These are phyloP conservation scores for Alouatta palliata DNA, from an alignment of 2,113 vertebrate genomes.

Conservation along the genomic window DNA sequence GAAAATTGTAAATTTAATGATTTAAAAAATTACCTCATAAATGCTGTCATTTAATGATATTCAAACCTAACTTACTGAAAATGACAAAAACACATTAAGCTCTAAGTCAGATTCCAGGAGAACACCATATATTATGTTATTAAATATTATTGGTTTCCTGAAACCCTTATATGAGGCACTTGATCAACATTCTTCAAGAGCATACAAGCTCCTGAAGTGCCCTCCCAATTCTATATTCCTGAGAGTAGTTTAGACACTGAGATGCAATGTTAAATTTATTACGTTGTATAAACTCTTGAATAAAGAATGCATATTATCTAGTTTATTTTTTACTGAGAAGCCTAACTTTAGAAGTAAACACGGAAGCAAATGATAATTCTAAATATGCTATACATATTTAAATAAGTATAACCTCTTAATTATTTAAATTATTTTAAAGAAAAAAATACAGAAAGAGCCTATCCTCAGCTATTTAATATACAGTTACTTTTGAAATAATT, in stretches of 20 bases:
- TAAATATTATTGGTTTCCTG: neutral
- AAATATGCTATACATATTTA: neutral
- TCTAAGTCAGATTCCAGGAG: neutral
- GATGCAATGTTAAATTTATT: neutral
- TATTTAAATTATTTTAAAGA: neutral
- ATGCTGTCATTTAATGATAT: neutral
- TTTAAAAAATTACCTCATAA: slow-evolving; percentile 22
- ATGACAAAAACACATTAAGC: neutral
- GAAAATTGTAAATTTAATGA: slow-evolving; percentile 44
- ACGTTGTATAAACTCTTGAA: neutral
- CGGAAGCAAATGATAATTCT: neutral
- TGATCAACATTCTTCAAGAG: neutral
- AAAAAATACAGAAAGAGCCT: neutral
- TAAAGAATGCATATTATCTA: neutral
- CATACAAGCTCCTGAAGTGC: neutral
- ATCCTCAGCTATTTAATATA: neutral
- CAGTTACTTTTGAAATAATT: neutral
- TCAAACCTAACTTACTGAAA: neutral
- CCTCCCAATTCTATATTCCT: neutral
- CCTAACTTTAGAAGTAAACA: neutral
- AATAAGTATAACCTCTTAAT: neutral
- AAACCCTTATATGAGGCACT: neutral
- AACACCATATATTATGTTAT: neutral
- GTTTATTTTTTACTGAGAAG: slow-evolving; percentile 6
- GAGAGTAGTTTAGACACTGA: neutral